Evolutionary conservation across 1,140 invertebrate genomes (phyloP).

Genomic region (Atta texana): DNA sequence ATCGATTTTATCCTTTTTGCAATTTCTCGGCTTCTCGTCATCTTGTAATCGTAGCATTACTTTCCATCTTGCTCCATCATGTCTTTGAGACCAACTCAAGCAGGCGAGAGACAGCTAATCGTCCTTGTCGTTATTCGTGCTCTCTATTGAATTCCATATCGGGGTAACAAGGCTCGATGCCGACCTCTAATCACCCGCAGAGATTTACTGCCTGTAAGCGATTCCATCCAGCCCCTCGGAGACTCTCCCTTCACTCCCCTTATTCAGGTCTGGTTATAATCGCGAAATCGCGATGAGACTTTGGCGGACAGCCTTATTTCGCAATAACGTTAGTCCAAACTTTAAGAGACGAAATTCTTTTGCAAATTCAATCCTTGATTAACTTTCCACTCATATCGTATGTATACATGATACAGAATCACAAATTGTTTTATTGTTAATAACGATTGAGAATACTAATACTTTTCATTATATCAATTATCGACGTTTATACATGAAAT

Average conservation of each 20-base stretch:
- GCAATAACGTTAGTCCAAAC: constrained; percentile 20
- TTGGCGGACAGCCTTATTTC: constrained; percentile 46
- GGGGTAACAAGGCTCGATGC: constrained; percentile 68
- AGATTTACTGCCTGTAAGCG: constrained; percentile 70
- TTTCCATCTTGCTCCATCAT: background rate
- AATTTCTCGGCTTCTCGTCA: too few relatives aligned
- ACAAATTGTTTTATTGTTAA: background rate
- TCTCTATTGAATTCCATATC: constrained; percentile 73
- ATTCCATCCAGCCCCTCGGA: constrained; percentile 50
- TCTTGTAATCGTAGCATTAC: background rate
- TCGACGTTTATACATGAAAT: background rate
- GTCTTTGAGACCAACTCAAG: constrained; percentile 19
- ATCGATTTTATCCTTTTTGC: background rate
- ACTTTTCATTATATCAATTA: background rate
- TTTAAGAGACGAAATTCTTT: background rate
- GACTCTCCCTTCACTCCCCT: background rate
- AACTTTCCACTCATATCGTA: background rate
- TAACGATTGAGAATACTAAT: background rate
- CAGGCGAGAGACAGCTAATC: constrained; percentile 59
- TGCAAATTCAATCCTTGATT: background rate
- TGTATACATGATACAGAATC: background rate
- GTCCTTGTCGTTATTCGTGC: constrained; percentile 61
- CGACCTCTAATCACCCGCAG: constrained; percentile 72
- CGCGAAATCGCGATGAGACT: constrained; percentile 54
- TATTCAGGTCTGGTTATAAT: constrained; percentile 47